Percentiles rank a stretch among this genome's conserved stretches.
phyloP scores from a whole-genome alignment of 1,140 invertebrate genomes.

The Geopemphigus sp. region DNA sequence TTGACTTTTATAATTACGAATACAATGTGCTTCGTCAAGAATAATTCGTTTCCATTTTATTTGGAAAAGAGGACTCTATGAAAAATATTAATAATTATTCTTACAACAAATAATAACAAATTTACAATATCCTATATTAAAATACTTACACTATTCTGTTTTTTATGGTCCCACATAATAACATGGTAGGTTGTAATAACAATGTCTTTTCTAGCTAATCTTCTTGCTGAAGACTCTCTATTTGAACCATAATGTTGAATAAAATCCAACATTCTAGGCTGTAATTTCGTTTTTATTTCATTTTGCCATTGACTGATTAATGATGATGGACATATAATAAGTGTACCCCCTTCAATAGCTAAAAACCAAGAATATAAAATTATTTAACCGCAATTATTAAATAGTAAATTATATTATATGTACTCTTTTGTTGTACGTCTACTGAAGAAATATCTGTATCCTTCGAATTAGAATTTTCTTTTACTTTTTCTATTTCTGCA shows the following conservation, averaged over 20 bases:
- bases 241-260: slow-evolving; percentile 78
- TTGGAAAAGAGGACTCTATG: slow-evolving; percentile 61
- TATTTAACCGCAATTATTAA: slow-evolving; percentile 5
- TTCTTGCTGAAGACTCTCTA: slow-evolving; percentile 65
- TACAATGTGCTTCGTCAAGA: slow-evolving; percentile 88
- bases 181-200: slow-evolving; percentile 79
- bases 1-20: slow-evolving; percentile 82
- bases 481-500: slow-evolving; percentile 54
- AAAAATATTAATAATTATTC: neutral
- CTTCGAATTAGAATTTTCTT: slow-evolving; percentile 52
- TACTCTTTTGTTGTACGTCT: slow-evolving; percentile 5
- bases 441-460: slow-evolving; percentile 32
- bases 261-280: slow-evolving; percentile 63
- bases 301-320: slow-evolving; percentile 81
- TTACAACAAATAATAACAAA: neutral
- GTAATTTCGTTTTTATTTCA: slow-evolving; percentile 71
- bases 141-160: slow-evolving; percentile 2
- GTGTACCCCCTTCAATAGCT: slow-evolving; percentile 64
- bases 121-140: too few relatives aligned
- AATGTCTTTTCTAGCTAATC: slow-evolving; percentile 64
- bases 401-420: neutral
- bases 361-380: slow-evolving; percentile 33
- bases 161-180: slow-evolving; percentile 55
- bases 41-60: slow-evolving; percentile 82
- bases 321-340: slow-evolving; percentile 87